Conservation (phyloP, 1,140 invertebrate species). For the Musca domestica region DNA sequence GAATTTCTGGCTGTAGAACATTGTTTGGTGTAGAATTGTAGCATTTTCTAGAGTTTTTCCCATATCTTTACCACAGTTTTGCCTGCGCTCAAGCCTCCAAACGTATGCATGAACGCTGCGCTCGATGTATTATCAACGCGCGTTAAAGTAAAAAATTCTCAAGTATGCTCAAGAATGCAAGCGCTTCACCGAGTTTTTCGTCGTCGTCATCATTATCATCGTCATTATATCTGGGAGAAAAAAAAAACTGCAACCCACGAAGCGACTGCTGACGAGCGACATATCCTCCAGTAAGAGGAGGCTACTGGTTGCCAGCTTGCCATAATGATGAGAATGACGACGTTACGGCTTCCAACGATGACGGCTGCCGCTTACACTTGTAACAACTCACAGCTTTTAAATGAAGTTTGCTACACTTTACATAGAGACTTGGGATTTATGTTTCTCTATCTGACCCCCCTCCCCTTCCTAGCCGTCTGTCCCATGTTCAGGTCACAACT, state of each 20-base stretch:
- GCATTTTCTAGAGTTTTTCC: no score
- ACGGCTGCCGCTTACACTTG: conserved; percentile 4
- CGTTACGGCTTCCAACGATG: not conserved
- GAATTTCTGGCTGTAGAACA: no score
- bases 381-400: conserved; percentile 10
- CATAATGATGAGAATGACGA: not conserved
- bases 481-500: not conserved
- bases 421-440: not conserved
- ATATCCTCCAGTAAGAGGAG: no score
- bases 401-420: conserved; percentile 20
- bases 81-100: no score
- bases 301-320: no score
- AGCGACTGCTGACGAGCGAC: not conserved
- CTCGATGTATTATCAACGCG: conserved; percentile 1
- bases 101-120: not conserved
- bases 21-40: no score
- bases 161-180: conserved; percentile 16
- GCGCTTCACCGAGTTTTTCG: conserved; percentile 15
- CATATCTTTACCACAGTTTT: no score
- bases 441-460: not conserved
- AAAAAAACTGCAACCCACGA: not conserved
- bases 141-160: conserved; percentile 7
- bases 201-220: not conserved
- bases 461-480: not conserved
- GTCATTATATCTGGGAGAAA: no score